Base-by-base conservation (phyloP, 2,888 invertebrate genomes). In the Brassicogethes aeneus region DNA sequence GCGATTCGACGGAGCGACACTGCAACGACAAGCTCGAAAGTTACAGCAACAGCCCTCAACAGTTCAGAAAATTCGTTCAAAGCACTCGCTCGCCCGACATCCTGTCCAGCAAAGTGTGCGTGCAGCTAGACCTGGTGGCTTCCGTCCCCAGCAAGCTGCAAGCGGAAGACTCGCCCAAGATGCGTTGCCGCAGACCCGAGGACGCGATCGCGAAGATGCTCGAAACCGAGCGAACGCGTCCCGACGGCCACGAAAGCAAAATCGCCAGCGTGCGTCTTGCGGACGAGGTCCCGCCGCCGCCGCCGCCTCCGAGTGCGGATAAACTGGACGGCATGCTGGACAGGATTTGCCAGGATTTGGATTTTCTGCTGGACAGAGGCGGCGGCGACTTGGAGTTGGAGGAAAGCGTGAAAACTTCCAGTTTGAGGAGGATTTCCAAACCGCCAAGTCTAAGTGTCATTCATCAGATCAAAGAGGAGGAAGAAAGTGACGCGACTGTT, bases 261-360 rank as follows among this genome's bases (percentile, higher is more conserved):
- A 43, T 49, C 12, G 45, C 51, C 37, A 43, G 42, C 8, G 44
- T 46, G 32, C 42, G 41, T 34, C 49, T 46, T 17, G 36, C 39
- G 17, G 45, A 44, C 23, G 46, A 43, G 8, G 17, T 39, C 2
- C 15, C 41, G 38, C 2, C 45, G 54, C 13, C 61, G 1, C 62
- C 64, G 35, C 48, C 50, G 2, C 64, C 69, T 67, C 67, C 66
- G 15, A 64, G 42, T 7, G 41, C 7, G 13, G 65, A 65, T 45
- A 68, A 64, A 44, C 50, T 70, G 23, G 77, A 77, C 52, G 80
- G 79, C 42, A 82, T 88, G 74, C 68, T 88, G 37, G 82, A 85
- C 68, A 79, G 85, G 60, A 89, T 89, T 57, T 82, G 85, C 1
- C 82, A 82, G 59, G 88, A 89, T 68, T 70, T 89, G 52, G 85